phyloP scores from a whole-genome alignment of 2,888 invertebrate genomes.

The Cephus nigrinus region DNA sequence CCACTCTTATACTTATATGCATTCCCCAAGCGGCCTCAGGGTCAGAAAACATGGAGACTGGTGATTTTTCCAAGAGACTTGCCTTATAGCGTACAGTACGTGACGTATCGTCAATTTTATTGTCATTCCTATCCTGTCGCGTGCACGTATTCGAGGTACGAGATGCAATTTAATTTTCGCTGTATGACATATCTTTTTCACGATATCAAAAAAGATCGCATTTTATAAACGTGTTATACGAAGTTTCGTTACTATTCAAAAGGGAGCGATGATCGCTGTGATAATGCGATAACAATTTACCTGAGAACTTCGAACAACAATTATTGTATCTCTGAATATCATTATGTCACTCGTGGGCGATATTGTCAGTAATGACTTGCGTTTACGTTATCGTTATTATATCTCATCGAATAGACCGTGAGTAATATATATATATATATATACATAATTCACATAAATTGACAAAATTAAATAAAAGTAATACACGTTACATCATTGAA shows the following conservation, averaged over 20 bases:
- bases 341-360: neutral
- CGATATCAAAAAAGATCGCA: neutral
- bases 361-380: neutral
- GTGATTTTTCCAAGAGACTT: neutral
- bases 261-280: neutral
- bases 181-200: neutral
- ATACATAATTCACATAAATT: neutral
- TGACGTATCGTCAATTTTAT: conserved; percentile 24
- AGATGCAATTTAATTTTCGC: neutral
- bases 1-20: conserved; percentile 15
- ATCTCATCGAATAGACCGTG: neutral
- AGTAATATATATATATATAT: neutral
- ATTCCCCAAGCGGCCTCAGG: conserved; percentile 5
- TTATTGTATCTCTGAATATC: neutral
- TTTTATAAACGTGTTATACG: neutral
- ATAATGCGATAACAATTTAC: neutral
- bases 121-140: conserved; percentile 11
- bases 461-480: neutral
- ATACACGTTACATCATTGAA: neutral
- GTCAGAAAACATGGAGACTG: conserved; percentile 4
- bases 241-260: neutral
- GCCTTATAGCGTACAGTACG: neutral
- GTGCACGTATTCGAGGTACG: neutral
- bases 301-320: neutral
- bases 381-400: neutral